Evolutionary conservation across 2,113 vertebrate genomes (phyloP).

Genomic region (Proteles cristata): DNA sequence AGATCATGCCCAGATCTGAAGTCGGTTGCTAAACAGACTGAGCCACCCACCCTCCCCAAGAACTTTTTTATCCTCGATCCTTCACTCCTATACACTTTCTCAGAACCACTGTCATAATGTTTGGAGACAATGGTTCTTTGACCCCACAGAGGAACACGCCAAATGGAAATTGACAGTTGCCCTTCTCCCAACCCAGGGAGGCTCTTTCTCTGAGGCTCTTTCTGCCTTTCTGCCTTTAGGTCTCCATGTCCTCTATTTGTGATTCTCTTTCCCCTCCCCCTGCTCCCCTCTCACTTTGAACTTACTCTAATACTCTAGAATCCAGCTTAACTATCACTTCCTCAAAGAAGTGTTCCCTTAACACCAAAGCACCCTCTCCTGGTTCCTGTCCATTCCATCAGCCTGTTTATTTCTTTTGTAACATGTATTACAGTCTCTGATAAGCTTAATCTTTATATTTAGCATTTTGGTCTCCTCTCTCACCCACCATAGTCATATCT

Average conservation of each 20-base stretch:
- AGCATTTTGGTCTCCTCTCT: background rate
- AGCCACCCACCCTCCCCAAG: background rate
- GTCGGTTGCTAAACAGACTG: too few relatives aligned
- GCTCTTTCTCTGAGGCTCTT: background rate
- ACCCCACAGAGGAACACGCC: background rate
- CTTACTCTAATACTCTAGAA: background rate
- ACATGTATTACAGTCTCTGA: background rate
- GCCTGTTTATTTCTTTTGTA: background rate
- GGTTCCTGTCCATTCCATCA: background rate
- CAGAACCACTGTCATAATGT: background rate
- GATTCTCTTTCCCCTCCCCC: background rate
- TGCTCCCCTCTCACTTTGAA: background rate
- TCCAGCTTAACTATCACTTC: background rate
- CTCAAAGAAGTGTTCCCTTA: background rate
- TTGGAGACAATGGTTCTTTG: background rate
- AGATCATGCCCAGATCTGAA: too few relatives aligned
- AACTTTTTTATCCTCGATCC: background rate
- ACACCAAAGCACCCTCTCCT: background rate
- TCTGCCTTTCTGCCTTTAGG: background rate
- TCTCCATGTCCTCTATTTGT: background rate
- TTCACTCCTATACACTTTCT: background rate
- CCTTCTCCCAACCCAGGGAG: background rate
- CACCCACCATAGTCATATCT: rapidly evolving
- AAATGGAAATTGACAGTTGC: background rate
- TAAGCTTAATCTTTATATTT: background rate